Evolutionary conservation across 2,888 invertebrate species (phyloP).

Genomic region (Sinohyriopsis cumingii): DNA sequence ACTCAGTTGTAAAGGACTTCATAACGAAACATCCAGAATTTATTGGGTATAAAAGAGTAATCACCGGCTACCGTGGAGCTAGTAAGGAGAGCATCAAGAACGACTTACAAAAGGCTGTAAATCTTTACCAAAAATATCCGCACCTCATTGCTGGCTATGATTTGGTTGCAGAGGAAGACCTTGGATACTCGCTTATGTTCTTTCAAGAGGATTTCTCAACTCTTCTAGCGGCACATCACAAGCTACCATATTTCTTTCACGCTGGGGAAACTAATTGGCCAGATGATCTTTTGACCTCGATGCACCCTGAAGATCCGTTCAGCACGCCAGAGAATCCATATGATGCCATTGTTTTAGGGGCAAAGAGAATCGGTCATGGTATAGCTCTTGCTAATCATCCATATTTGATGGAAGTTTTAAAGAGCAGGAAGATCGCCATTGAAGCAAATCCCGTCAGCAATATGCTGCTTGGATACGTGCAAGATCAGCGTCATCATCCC

Average conservation of each 20-base stretch:
- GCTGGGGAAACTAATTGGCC: slow-evolving; percentile 38
- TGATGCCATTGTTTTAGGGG: slow-evolving; percentile 28
- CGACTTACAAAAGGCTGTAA: slow-evolving; percentile 12
- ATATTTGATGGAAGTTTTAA: slow-evolving; percentile 27
- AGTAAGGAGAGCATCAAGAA: neutral
- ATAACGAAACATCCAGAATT: slow-evolving; percentile 21
- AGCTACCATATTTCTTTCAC: slow-evolving; percentile 30
- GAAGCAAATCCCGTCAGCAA: slow-evolving; percentile 37
- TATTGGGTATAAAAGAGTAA: slow-evolving; percentile 30
- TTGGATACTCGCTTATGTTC: slow-evolving; percentile 29
- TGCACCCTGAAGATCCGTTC: slow-evolving; percentile 24
- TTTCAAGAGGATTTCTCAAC: slow-evolving; percentile 29
- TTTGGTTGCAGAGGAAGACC: slow-evolving; percentile 29
- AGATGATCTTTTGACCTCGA: slow-evolving; percentile 26
- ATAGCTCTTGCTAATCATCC: slow-evolving; percentile 32
- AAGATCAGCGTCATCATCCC: slow-evolving; percentile 37
- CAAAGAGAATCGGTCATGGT: slow-evolving; percentile 37
- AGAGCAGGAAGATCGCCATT: slow-evolving; percentile 23
- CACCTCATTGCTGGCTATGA: slow-evolving; percentile 30
- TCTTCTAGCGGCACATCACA: neutral
- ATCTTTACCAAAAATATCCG: slow-evolving; percentile 19
- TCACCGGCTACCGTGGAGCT: slow-evolving; percentile 15
- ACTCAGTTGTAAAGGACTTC: slow-evolving; percentile 15
- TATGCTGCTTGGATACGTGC: slow-evolving; percentile 32
- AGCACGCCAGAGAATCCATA: slow-evolving; percentile 26